Conservation (phyloP, 2,888 invertebrate species). For the Sisyra nigra region DNA sequence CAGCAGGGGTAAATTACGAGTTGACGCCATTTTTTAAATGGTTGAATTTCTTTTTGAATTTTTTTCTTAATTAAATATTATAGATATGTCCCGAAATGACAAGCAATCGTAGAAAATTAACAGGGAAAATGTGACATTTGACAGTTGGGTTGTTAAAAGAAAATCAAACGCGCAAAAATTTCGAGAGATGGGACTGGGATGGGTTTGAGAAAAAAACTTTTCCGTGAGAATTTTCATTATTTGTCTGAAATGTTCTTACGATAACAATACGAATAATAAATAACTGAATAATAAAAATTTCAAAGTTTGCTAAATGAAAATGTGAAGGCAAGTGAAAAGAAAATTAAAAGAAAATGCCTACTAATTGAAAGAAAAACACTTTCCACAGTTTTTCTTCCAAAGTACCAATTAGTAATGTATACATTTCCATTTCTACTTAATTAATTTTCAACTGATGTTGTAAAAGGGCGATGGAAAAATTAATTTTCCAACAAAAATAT, state of each 20-base stretch:
- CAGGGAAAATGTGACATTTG: too few species aligned
- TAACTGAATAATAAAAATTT: neutral
- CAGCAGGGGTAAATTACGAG: too few species aligned
- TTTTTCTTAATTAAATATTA: too few species aligned
- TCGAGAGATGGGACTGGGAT: too few species aligned
- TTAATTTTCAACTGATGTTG: conserved; percentile 6
- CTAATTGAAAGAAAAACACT: conserved; percentile 9
- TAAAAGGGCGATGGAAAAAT: conserved; percentile 1
- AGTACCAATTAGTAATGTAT: conserved; percentile 9
- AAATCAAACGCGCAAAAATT: too few species aligned
- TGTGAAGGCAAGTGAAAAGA: conserved; percentile 5
- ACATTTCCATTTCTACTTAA: conserved; percentile 9
- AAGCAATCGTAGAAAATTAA: too few species aligned
- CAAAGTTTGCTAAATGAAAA: conserved; percentile 1
- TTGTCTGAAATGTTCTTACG: neutral
- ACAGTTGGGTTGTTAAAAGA: too few species aligned
- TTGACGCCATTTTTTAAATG: too few species aligned
- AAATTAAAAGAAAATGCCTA: conserved; percentile 9
- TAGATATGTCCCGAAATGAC: too few species aligned
- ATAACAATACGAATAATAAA: neutral
- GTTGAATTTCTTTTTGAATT: too few species aligned
- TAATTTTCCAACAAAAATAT: neutral
- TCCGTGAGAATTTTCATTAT: neutral
- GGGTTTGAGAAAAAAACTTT: too few species aligned
- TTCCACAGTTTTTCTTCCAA: conserved; percentile 8